These are phyloP conservation scores for Linhomoeus sp. DNA, from an alignment of 2,888 invertebrate species.

Conservation along the genomic window DNA sequence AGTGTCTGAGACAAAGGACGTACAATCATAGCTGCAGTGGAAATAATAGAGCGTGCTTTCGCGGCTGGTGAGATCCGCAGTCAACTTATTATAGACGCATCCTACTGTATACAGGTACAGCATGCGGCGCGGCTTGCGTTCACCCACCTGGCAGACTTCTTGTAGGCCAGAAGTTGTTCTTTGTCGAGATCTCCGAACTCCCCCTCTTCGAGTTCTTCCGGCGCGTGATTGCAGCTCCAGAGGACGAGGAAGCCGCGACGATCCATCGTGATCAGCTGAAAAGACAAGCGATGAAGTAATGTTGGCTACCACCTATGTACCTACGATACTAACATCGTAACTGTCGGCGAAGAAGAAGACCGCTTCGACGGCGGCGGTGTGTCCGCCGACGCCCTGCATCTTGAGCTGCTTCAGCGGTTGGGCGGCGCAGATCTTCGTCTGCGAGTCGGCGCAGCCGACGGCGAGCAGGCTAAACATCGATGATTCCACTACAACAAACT, in stretches of 20 bases:
- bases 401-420: constrained; percentile 38
- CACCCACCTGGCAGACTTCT: no score
- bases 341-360: constrained; percentile 73
- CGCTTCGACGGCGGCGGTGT: constrained; percentile 59
- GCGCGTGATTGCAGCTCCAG: constrained; percentile 14
- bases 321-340: constrained; percentile 43
- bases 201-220: constrained; percentile 12
- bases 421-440: constrained; percentile 36
- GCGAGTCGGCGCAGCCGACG: constrained; percentile 72
- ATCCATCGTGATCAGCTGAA: constrained; percentile 19
- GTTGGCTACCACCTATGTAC: background rate
- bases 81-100: background rate
- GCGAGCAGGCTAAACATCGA: constrained; percentile 47
- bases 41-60: background rate
- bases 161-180: constrained; percentile 2
- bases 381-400: constrained; percentile 52
- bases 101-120: background rate
- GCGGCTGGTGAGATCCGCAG: no score
- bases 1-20: constrained; percentile 40
- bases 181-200: constrained; percentile 6
- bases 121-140: background rate
- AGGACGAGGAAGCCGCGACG: constrained; percentile 13
- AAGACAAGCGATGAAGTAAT: background rate
- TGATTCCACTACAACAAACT: background rate
- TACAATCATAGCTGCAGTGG: background rate